Evolutionary conservation across 2,797 vertebrate species (phyloP).

Genomic region (Tokudaia muenninki): DNA sequence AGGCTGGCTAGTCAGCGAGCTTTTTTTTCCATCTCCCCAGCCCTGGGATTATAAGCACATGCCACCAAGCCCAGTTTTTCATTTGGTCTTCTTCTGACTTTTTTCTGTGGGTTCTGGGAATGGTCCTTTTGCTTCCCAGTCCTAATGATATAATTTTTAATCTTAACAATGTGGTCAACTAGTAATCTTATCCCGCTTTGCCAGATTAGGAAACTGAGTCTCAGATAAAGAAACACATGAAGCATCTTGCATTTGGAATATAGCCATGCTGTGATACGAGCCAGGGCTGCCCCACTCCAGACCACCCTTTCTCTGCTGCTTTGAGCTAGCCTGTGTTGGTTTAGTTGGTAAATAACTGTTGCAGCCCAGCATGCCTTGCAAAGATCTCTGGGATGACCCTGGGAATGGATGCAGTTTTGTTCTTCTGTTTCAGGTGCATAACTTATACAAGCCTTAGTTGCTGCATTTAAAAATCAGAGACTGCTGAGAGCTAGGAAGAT

Average conservation of each 20-base stretch:
- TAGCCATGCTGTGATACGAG: background rate
- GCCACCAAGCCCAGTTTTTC: background rate
- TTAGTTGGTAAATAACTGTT: background rate
- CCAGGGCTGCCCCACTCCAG: background rate
- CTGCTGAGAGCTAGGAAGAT: background rate
- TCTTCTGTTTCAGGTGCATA: background rate
- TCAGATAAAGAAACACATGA: background rate
- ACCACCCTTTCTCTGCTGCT: background rate
- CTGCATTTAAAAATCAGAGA: conserved; percentile 9
- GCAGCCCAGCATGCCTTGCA: background rate
- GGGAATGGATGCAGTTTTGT: background rate
- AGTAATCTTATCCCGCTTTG: background rate
- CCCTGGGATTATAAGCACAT: background rate
- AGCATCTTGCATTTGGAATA: background rate
- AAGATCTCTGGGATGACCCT: background rate
- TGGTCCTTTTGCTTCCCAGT: background rate
- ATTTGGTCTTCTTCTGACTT: background rate
- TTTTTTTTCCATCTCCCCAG: too few species aligned
- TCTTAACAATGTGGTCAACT: background rate
- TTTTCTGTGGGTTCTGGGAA: background rate
- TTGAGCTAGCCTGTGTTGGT: background rate
- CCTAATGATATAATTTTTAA: background rate
- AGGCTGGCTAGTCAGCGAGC: background rate
- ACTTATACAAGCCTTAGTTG: background rate
- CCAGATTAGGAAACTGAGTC: conserved; percentile 18